phyloP scores from a whole-genome alignment of 2,888 invertebrate genomes.

The Polydrusus cervinus region DNA sequence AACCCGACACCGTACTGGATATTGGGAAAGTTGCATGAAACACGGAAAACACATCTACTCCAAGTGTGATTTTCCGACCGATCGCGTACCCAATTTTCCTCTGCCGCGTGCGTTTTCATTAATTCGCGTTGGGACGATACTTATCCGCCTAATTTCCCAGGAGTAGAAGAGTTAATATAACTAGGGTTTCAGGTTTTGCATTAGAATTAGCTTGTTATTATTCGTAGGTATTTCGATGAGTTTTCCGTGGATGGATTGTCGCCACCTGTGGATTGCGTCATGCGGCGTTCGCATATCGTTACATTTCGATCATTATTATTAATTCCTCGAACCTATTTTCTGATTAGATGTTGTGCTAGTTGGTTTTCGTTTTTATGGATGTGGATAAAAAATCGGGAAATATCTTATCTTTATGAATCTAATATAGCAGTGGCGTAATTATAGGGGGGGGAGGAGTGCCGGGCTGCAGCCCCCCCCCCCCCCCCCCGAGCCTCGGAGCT shows the following conservation, averaged over 20 bases:
- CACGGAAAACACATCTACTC: constrained; percentile 43
- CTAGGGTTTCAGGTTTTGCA: constrained; percentile 48
- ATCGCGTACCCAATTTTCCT: constrained; percentile 40
- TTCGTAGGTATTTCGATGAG: constrained; percentile 49
- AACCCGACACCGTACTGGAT: constrained; percentile 23
- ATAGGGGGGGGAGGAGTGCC: too few species aligned
- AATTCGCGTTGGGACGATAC: constrained; percentile 44
- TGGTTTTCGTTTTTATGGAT: too few species aligned
- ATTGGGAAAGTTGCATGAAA: constrained; percentile 46
- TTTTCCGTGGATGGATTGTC: constrained; percentile 41
- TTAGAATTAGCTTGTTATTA: constrained; percentile 53
- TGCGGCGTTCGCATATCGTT: background rate
- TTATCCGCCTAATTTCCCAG: constrained; percentile 62
- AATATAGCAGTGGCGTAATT: too few species aligned
- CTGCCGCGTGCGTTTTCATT: constrained; percentile 47
- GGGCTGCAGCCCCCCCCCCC: too few species aligned
- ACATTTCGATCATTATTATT: background rate
- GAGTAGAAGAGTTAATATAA: constrained; percentile 62
- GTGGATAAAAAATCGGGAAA: background rate
- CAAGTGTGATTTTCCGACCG: constrained; percentile 49
- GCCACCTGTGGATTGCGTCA: constrained; percentile 47
- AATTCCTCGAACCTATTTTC: background rate
- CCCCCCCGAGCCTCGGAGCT: too few species aligned
- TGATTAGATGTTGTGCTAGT: background rate
- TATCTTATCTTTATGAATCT: too few species aligned